Base-by-base conservation (phyloP, 1,140 invertebrate species). In the Tetranychus urticae region DNA sequence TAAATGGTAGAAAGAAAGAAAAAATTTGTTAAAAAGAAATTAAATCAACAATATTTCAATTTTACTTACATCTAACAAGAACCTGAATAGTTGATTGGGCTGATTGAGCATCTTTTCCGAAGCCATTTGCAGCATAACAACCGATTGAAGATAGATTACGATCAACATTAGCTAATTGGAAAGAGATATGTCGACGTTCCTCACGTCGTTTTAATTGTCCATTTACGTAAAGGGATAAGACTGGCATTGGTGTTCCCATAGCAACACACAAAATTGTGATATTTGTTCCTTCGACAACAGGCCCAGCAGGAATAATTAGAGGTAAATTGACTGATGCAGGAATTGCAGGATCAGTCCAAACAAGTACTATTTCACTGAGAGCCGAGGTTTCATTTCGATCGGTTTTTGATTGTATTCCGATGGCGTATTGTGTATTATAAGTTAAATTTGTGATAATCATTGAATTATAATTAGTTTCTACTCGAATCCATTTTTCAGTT, bases 251-350 rank as follows among this genome's bases (percentile, higher is more conserved):
- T 35, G 82, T 84, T 42, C 82, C 83, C 75, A 85, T 80, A 6
- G 84, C 85, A 54, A 86, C 82, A 67, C 85, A 88, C 0, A 86
- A 73, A 48, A 86, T 80, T 0, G 84, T 87, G 81, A 88, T 85
- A 60, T 81, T 83, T 62, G 81, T 80, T 2, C 84, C 84, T 73
- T 88, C 85, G 39, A 84, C 78, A 3, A 87, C 79, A 62, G 85
- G 75, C 68, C 84, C 84, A 37, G 82, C 81, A 1, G 85, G 85
- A 71, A 86, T 84, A 37, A 87, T 81, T 2, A 83, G 81, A 0
- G 84, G 85, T 2, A 82, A 79, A 82, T 86, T 84, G 34, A 87
- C 83, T 72, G 83, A 84, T 2, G 85, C 82, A 1, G 85, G 84
- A 69, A 85, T 82, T 1, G 84, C 83, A 1, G 84, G 84, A 73